These are phyloP conservation scores for Parazoanthus darwini DNA, from an alignment of 92 coral and sea anemone genomes.

Conservation along the genomic window DNA sequence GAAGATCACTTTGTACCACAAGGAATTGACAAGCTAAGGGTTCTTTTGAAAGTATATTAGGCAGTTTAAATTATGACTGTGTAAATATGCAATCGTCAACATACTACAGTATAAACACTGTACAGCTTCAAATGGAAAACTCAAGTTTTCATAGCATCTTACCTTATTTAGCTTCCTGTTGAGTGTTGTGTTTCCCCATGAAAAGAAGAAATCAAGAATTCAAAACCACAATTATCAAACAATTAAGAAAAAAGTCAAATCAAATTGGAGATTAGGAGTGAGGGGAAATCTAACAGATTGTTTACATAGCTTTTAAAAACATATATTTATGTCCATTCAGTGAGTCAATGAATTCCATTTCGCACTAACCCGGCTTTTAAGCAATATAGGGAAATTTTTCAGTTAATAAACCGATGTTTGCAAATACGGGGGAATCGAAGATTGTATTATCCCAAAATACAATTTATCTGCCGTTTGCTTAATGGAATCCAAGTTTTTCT, in stretches of 20 bases:
- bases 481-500: neutral
- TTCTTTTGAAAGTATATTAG: neutral
- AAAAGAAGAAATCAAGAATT: constrained; percentile 22
- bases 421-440: neutral
- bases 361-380: neutral
- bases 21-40: neutral
- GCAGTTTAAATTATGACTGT: neutral
- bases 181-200: neutral
- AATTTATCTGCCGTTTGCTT: neutral
- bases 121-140: neutral
- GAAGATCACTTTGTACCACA: neutral
- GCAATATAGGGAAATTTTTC: neutral
- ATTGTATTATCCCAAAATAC: neutral
- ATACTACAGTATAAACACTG: neutral
- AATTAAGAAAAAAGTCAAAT: constrained; percentile 5
- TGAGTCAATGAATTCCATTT: neutral
- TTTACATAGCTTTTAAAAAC: constrained; percentile 4
- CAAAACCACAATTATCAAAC: constrained; percentile 16
- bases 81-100: neutral
- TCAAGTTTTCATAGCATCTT: neutral
- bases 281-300: constrained; percentile 6
- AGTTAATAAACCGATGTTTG: neutral
- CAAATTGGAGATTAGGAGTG: neutral
- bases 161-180: constrained; percentile 35
- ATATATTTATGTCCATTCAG: neutral